A percentile compares a stretch with the other conserved stretches of the same genome.
Evolutionary conservation across 2,113 vertebrate species (phyloP).

Genomic region (Neofelis nebulosa): DNA sequence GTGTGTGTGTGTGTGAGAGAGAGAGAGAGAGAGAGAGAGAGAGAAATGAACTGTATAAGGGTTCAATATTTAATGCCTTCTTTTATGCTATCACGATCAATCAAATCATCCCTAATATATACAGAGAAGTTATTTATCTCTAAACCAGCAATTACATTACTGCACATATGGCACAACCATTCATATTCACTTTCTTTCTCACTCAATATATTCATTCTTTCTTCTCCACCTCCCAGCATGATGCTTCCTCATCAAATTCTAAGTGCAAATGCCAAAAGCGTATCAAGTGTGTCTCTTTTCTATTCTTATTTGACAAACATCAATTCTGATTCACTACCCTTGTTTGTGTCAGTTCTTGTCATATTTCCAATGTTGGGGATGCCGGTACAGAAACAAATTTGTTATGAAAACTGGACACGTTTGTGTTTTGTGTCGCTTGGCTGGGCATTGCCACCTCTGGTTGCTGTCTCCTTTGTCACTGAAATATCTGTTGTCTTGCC

Average conservation of each 20-base stretch:
- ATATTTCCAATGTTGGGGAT: background rate
- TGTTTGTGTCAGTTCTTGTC: slow-evolving; percentile 27
- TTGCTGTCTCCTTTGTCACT: slow-evolving; percentile 42
- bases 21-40: background rate
- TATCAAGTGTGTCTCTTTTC: background rate
- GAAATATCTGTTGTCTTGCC: slow-evolving; percentile 61
- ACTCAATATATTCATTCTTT: background rate
- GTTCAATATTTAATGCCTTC: slow-evolving; percentile 25
- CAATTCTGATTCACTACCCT: slow-evolving; percentile 1
- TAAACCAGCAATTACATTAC: slow-evolving; percentile 6
- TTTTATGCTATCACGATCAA: background rate
- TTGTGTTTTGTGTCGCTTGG: background rate
- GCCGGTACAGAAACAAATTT: background rate
- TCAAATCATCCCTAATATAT: background rate
- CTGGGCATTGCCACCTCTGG: background rate
- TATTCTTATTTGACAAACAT: slow-evolving; percentile 40
- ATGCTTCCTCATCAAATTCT: slow-evolving; percentile 26
- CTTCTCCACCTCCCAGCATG: background rate
- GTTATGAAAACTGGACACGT: slow-evolving; percentile 12
- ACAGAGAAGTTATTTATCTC: slow-evolving; percentile 34
- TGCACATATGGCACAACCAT: background rate
- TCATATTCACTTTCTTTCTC: background rate
- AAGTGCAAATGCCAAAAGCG: background rate
- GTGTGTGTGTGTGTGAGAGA: background rate
- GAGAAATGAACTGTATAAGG: background rate